Evolutionary conservation across 2,113 vertebrate species (phyloP), one percentile per base, ranked within the genome.

Genomic region (Oreochromis niloticus): DNA sequence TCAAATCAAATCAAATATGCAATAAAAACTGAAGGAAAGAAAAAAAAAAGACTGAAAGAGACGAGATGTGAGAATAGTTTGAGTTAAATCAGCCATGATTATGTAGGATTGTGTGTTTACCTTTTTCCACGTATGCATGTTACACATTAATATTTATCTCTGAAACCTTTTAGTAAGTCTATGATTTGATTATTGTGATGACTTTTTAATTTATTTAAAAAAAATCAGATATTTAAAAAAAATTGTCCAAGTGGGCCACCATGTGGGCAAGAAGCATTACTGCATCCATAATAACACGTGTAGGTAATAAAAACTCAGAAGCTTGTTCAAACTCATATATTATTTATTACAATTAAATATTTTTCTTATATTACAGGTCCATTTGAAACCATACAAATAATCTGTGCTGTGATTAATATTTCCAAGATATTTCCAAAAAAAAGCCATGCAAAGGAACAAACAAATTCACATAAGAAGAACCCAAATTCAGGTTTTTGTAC

Each of bases 271-370:
- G 1, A 55, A 6, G 34, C 39, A 7, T 61, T 79, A 93, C 85
- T 94, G 56, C 94, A 93, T 19, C 10, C 80, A 82, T 14, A 6
- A 34, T 5, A 66, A n/a, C 4, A 16, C 0, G 2, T 1, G 27
- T 17, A 52, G 30, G 46, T 50, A 78, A 73, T 73, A 59, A 24
- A 75, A 32, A 46, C 56, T 73, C 81, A 75, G 68, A 91, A 36
- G 2, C 24, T 30, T 48, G 48, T 86, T 96, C 88, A 95, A 96
- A 96, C 95, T 95, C 94, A 97, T 97, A 97, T 97, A 97, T 96
- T 96, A 97, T 97, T 97, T 97, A 97, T 97, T 97, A 96, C 96
- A 96, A 96, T 96, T 96, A 96, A 96, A 97, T 97, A 96, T 95
- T 95, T 95, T 95, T 94, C 94, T 96, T 96, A 95, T 96, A 96